Conservation (phyloP, 2,113 vertebrate genomes). For the Eublepharis macularius region DNA sequence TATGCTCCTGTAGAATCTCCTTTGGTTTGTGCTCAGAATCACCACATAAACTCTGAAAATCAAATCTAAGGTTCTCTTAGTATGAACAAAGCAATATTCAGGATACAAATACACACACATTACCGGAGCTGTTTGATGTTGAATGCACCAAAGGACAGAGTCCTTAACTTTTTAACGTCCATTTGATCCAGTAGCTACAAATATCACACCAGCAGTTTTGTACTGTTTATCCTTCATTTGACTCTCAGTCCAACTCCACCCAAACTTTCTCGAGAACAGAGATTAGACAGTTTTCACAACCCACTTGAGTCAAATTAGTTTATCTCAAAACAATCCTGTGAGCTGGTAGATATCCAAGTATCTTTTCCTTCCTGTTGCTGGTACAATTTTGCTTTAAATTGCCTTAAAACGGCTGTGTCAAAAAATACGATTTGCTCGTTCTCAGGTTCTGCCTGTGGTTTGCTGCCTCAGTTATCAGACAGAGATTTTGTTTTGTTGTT, state of each 20-base stretch:
- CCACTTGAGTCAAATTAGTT: background rate
- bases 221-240: constrained; percentile 6
- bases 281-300: background rate
- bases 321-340: background rate
- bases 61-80: background rate
- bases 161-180: background rate
- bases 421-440: constrained; percentile 13
- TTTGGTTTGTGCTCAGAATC: background rate
- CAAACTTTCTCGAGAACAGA: constrained; percentile 6
- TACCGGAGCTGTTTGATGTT: background rate
- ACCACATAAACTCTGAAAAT: too few relatives aligned
- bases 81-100: background rate
- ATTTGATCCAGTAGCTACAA: background rate
- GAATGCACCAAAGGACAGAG: background rate
- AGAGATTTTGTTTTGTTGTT: background rate
- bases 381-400: too few relatives aligned
- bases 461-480: background rate
- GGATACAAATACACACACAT: background rate
- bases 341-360: constrained; percentile 8
- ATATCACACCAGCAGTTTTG: background rate
- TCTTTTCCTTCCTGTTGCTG: constrained; percentile 9
- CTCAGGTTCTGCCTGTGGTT: background rate
- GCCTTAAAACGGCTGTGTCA: background rate
- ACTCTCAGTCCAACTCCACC: background rate
- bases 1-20: too few relatives aligned